Base-by-base conservation (phyloP, 2,113 vertebrate genomes). In the Gallinago undulata region DNA sequence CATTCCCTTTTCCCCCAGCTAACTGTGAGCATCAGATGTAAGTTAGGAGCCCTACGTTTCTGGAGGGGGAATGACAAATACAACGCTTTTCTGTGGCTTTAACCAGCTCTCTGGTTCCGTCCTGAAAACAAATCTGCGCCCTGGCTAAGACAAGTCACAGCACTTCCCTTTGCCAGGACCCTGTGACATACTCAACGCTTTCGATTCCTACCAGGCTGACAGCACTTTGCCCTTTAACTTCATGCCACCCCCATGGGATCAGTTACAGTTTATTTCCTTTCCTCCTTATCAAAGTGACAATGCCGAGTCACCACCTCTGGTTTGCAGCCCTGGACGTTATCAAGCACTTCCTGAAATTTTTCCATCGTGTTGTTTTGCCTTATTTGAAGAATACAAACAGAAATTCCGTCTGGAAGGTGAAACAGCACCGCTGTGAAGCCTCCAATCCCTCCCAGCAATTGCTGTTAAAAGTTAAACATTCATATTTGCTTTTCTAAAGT, bases 321-420 rank as follows among this genome's bases (percentile, higher is more conserved):
- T 94, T 97, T 96, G 96, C 89, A 85, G 93, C 88, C 78, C 83
- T 90, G 70, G 64, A 87, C 92, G 82, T 95, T 96, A 93, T 35
- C 79, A 96, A 96, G 92, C 93, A 78, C 70, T 92, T 96, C 86
- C 91, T 97, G 96, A 95, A 66, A 43, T 81, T 70, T 95, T 96
- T 96, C 95, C 78, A 67, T 53, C 0, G 0, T 72, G 76, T 93
- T 96, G 88, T 95, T 97, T 91, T 93, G 89, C 87, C 64, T 76
- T 92, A 35, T 93, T 97, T 91, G 87, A 96, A 96, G 94, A 76
- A 91, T n/a, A 92, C 72, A 96, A 87, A 92, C 83, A 95, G 75
- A 74, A 83, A 84, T 62, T 84, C 11, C 23, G 41, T 70, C 84
- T 86, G 72, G 57, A 93, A 94, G 67, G 82, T 69, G 87, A 97